Conservation (phyloP, 2,113 vertebrate genomes). For the Aplodontia rufa region DNA sequence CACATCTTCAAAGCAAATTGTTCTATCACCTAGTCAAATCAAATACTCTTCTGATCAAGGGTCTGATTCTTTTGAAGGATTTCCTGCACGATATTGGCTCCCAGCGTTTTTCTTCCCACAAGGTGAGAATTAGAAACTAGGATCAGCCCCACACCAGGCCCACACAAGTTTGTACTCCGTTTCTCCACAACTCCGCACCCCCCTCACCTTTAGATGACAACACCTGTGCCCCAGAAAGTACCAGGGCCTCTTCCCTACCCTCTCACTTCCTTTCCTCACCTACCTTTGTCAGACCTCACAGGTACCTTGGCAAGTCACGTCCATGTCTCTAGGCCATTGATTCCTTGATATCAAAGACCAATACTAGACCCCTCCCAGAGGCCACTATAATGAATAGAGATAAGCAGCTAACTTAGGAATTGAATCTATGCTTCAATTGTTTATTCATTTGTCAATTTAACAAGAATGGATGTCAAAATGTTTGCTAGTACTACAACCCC, state of each 20-base stretch:
- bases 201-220: not conserved
- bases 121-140: slow-evolving; percentile 61
- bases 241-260: not conserved
- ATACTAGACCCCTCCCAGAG: not conserved
- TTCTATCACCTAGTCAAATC: not conserved
- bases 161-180: not conserved
- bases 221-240: not conserved
- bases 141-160: not conserved
- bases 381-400: not conserved
- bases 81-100: slow-evolving; percentile 80
- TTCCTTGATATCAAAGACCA: not conserved
- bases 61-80: not conserved
- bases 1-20: not conserved
- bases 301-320: not conserved
- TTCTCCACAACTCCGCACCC: not conserved
- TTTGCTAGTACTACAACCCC: no score
- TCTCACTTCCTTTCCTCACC: not conserved
- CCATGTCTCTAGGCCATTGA: not conserved
- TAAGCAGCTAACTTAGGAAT: not conserved
- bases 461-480: not conserved
- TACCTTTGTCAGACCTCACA: not conserved
- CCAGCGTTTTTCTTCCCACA: slow-evolving; percentile 84
- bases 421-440: not conserved
- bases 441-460: not conserved
- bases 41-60: fast-evolving